Evolutionary conservation across 1,140 invertebrate genomes (phyloP).

Genomic region (Lasaia peninsularis): DNA sequence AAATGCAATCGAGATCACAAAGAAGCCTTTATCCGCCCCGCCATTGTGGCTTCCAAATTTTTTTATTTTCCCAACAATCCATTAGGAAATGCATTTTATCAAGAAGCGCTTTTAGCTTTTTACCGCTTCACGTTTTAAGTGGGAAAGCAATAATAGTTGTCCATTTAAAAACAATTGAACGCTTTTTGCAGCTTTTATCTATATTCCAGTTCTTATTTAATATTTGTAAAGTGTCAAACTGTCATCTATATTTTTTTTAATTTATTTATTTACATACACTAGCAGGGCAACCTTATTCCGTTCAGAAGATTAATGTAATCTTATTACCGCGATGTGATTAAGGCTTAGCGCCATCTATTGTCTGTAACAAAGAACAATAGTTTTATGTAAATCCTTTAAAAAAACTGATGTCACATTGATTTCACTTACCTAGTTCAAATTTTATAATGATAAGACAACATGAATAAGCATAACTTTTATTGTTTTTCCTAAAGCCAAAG

Average conservation of each 20-base stretch:
- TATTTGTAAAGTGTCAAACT: neutral
- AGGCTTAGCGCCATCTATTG: too few species aligned
- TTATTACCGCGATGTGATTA: too few species aligned
- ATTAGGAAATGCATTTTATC: constrained; percentile 27
- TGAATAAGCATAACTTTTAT: too few species aligned
- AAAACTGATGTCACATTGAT: too few species aligned
- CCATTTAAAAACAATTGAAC: constrained; percentile 20
- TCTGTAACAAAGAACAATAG: too few species aligned
- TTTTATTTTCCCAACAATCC: constrained; percentile 24
- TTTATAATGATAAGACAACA: too few species aligned
- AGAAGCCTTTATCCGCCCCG: neutral
- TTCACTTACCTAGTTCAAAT: too few species aligned
- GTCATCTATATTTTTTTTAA: neutral
- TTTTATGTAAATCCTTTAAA: too few species aligned
- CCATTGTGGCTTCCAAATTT: constrained; percentile 7
- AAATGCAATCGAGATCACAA: constrained; percentile 6
- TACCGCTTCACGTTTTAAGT: constrained; percentile 8
- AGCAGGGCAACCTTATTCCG: too few species aligned
- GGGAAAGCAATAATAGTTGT: constrained; percentile 21
- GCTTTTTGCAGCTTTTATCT: neutral
- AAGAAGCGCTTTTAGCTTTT: constrained; percentile 6
- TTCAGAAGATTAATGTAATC: too few species aligned
- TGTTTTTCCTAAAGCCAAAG: too few species aligned
- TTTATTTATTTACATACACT: too few species aligned
- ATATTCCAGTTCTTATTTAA: neutral